phyloP scores from a whole-genome alignment of 2,113 vertebrate species.

The Synchiropus splendidus region DNA sequence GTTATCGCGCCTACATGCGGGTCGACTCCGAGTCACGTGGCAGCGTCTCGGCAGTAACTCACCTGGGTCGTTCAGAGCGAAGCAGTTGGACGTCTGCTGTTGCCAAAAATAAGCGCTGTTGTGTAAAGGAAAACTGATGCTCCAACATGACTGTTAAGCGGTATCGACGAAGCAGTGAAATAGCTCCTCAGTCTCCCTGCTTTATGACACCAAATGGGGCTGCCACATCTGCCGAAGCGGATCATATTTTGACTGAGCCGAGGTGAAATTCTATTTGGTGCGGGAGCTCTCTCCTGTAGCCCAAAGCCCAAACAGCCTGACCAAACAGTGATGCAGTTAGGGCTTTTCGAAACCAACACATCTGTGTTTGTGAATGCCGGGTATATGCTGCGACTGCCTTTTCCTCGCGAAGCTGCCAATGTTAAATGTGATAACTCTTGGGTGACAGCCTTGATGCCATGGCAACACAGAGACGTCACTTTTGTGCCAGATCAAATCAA shows the following conservation, averaged over 20 bases:
- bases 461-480: slow-evolving; percentile 55
- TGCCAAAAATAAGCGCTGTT: slow-evolving; percentile 29
- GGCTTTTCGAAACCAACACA: slow-evolving; percentile 22
- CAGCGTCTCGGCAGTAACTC: slow-evolving; percentile 10
- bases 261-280: slow-evolving; percentile 28
- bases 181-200: slow-evolving; percentile 24
- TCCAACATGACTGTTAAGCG: slow-evolving; percentile 27
- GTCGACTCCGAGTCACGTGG: slow-evolving; percentile 11
- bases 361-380: slow-evolving; percentile 33
- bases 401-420: slow-evolving; percentile 36
- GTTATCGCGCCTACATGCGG: slow-evolving; percentile 7
- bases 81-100: slow-evolving; percentile 9
- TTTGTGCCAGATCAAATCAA: slow-evolving; percentile 44
- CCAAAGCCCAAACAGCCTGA: slow-evolving; percentile 33
- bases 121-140: slow-evolving; percentile 38
- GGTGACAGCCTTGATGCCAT: slow-evolving; percentile 61
- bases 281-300: slow-evolving; percentile 25
- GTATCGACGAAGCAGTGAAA: slow-evolving; percentile 38
- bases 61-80: slow-evolving; percentile 14
- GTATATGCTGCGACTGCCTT: slow-evolving; percentile 35
- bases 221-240: slow-evolving; percentile 29
- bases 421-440: slow-evolving; percentile 48
- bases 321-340: slow-evolving; percentile 23
- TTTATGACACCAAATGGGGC: slow-evolving; percentile 39
- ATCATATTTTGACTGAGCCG: slow-evolving; percentile 34